Base-by-base conservation (phyloP, 2,888 invertebrate genomes). In the Chamaedrilus cognettii region DNA sequence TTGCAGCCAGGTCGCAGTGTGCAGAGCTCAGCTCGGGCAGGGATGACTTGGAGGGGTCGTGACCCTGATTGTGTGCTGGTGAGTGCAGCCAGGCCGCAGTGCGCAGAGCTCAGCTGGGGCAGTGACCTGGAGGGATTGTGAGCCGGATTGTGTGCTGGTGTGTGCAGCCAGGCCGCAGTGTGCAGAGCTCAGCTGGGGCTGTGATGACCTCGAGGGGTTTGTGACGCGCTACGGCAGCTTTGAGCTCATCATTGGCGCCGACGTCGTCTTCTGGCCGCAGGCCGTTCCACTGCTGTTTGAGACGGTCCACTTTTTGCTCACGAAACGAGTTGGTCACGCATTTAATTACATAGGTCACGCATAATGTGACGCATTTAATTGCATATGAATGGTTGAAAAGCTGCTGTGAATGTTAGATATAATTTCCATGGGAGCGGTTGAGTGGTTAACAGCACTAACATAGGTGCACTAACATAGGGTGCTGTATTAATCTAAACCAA, bases 181-280 rank as follows among this genome's bases (percentile, higher is more conserved):
- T 28, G 31, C 31, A 28, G 32, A 68, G 23, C 60, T 68, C 32
- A 49, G 62, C 11, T 68, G 68, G 68, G 68, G 65, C 3, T 34
- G n/a, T 30, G 65, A 65, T 7, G 33, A 65, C 23, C 30, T 61
- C 1, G 52, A 68, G 1, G 42, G 11, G 1, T 68, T 68, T 31
- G 35, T 34, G 7, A n/a, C 50, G 19, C 31, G 59, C 2, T 60
- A 62, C 57, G 68, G 68, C 3, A 51, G 30, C 33, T 68, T 62
- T 62, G 62, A 68, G 50, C 5, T 66, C 50, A 65, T 68, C 51
- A 26, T 65, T 19, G 68, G 68, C 3, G 65, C 68, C n/a, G 68
- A 68, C 51, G 68, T 68, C 15, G 59, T 68, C 26, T 68, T 65
- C 61, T 68, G 68, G 68, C 68, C 68, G 11, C 31, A 56, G n/a